phyloP scores from a whole-genome alignment of 2,113 vertebrate species.

The Delphinapterus leucas region DNA sequence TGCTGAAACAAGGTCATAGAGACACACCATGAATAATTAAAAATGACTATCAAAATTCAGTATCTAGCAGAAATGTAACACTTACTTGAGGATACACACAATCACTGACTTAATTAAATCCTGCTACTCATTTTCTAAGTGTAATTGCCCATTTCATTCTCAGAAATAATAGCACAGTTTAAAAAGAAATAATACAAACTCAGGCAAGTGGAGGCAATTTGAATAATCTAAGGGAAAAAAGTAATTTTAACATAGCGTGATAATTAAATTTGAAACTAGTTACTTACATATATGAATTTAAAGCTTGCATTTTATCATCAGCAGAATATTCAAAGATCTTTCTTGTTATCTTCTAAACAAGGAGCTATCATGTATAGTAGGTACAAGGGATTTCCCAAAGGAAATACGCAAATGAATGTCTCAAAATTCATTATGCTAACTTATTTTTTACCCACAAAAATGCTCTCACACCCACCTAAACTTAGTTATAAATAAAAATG shows the following conservation, averaged over 20 bases:
- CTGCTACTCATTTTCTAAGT: slow-evolving; percentile 61
- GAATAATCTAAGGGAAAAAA: slow-evolving; percentile 43
- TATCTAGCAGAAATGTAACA: slow-evolving; percentile 49
- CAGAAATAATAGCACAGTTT: slow-evolving; percentile 69
- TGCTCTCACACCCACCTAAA: slow-evolving; percentile 74
- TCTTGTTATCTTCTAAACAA: slow-evolving; percentile 48
- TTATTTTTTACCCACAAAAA: slow-evolving; percentile 68
- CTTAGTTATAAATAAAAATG: slow-evolving; percentile 82
- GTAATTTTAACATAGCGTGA: slow-evolving; percentile 23
- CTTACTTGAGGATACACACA: slow-evolving; percentile 57
- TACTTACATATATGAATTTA: slow-evolving; percentile 47
- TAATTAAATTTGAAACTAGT: slow-evolving; percentile 50
- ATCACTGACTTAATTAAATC: slow-evolving; percentile 69
- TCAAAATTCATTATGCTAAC: slow-evolving; percentile 76
- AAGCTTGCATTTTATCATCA: slow-evolving; percentile 49
- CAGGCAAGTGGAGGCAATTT: slow-evolving; percentile 55
- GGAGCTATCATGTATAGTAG: slow-evolving; percentile 72
- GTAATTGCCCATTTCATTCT: slow-evolving; percentile 62
- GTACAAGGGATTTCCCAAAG: slow-evolving; percentile 79
- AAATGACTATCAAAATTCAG: slow-evolving; percentile 15
- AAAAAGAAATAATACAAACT: slow-evolving; percentile 61
- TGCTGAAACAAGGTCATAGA: not conserved
- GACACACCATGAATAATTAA: slow-evolving; percentile 19
- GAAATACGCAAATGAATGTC: slow-evolving; percentile 79
- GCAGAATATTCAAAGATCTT: slow-evolving; percentile 35